These are phyloP conservation scores for Trichechus manatus DNA, from an alignment of 2,113 vertebrate species.

Conservation along the genomic window DNA sequence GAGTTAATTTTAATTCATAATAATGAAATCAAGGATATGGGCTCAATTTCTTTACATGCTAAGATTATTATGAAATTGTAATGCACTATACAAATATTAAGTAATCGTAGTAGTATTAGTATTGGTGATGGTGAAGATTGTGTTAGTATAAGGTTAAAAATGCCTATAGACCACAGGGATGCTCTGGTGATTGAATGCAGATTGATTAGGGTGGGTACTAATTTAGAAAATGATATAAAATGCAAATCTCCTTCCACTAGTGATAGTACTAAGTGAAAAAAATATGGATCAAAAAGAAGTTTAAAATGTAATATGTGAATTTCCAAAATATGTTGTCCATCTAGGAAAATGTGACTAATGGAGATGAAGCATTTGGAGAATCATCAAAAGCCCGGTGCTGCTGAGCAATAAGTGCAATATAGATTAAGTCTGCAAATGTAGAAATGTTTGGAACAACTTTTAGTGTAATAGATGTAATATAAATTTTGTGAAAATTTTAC, in stretches of 20 bases:
- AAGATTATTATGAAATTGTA: not conserved
- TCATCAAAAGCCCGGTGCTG: not conserved
- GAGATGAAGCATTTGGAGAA: not conserved
- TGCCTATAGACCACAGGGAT: not conserved
- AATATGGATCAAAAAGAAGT: not conserved
- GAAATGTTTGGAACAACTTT: not conserved
- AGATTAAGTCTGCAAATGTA: not conserved
- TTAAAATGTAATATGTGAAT: not conserved
- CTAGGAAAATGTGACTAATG: not conserved
- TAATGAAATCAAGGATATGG: not conserved
- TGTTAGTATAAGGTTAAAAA: not conserved
- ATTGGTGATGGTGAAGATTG: not conserved
- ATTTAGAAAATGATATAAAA: not conserved
- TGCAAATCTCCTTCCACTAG: not conserved
- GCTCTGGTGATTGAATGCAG: not conserved
- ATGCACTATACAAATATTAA: not conserved
- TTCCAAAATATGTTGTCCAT: not conserved
- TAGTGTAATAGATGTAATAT: not conserved
- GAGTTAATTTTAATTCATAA: not conserved
- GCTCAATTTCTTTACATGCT: not conserved
- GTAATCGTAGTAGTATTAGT: not conserved
- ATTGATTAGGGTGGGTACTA: not conserved
- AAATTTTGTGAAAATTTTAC: not conserved
- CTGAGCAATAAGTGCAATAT: not conserved
- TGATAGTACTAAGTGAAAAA: not conserved